phyloP scores from a whole-genome alignment of 2,888 invertebrate genomes.

The Hydroisotoma schaefferi region DNA sequence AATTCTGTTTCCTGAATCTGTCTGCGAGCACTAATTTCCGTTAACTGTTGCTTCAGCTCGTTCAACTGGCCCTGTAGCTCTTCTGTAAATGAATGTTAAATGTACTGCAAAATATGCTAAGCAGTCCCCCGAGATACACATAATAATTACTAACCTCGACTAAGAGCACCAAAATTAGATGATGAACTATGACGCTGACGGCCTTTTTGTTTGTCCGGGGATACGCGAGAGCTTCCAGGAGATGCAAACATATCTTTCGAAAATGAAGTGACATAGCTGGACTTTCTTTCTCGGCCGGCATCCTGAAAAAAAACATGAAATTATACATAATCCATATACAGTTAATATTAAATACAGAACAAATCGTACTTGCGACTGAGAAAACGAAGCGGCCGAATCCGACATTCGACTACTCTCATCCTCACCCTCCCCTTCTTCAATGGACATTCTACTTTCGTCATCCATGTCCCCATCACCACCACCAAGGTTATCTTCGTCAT shows the following conservation, averaged over 20 bases:
- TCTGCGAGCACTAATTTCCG: slow-evolving; percentile 68
- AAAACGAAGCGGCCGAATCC: slow-evolving; percentile 39
- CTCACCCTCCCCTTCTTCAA: slow-evolving; percentile 38
- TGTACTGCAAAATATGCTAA: not conserved
- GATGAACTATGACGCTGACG: not conserved
- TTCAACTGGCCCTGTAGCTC: slow-evolving; percentile 60
- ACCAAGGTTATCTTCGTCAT: slow-evolving; percentile 64
- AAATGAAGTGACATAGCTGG: slow-evolving; percentile 36
- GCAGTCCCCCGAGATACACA: not conserved
- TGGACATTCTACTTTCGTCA: slow-evolving; percentile 42
- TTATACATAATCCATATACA: not conserved
- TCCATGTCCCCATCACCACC: slow-evolving; percentile 26
- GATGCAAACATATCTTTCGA: slow-evolving; percentile 43
- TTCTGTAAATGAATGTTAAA: slow-evolving; percentile 34
- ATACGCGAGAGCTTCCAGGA: not conserved
- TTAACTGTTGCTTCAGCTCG: slow-evolving; percentile 68
- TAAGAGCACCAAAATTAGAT: slow-evolving; percentile 12
- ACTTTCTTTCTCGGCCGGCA: slow-evolving; percentile 14
- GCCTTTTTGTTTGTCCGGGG: slow-evolving; percentile 9
- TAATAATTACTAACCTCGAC: slow-evolving; percentile 10
- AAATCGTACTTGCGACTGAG: slow-evolving; percentile 7
- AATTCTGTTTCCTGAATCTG: slow-evolving; percentile 78
- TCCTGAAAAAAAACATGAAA: slow-evolving; percentile 1
- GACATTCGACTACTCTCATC: slow-evolving; percentile 37
- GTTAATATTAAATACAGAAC: not conserved